Percentiles rank a stretch among this genome's conserved stretches.
Evolutionary conservation across 2,797 vertebrate genomes (phyloP).

Genomic region (Botia kubotai): DNA sequence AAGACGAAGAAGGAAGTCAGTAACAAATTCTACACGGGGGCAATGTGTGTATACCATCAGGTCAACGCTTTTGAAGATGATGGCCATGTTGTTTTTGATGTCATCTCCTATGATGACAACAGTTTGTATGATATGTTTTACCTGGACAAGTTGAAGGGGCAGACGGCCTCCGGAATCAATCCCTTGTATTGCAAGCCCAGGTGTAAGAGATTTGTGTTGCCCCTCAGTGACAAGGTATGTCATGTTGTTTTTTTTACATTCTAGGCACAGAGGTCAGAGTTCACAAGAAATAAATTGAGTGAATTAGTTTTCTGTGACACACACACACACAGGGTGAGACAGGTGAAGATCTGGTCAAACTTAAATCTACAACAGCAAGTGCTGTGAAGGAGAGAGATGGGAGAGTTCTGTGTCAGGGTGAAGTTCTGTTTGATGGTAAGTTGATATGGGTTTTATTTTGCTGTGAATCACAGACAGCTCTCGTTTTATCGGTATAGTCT

Average conservation of each 20-base stretch:
- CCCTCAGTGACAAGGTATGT: slow-evolving; percentile 84
- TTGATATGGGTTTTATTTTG: neutral
- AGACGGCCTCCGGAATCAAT: slow-evolving; percentile 26
- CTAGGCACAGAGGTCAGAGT: neutral
- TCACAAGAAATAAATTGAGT: neutral
- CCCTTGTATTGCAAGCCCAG: slow-evolving; percentile 69
- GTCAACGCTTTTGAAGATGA: slow-evolving; percentile 92
- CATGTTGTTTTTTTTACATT: slow-evolving; percentile 1
- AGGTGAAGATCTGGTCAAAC: slow-evolving; percentile 83
- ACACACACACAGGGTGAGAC: slow-evolving; percentile 77
- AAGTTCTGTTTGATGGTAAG: slow-evolving; percentile 86
- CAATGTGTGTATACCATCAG: slow-evolving; percentile 90
- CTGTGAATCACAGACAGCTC: neutral
- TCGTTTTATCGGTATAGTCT: slow-evolving; percentile 16
- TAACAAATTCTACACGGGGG: slow-evolving; percentile 81
- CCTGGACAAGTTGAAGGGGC: slow-evolving; percentile 80
- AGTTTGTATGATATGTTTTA: slow-evolving; percentile 93
- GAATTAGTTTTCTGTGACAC: neutral
- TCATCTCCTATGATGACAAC: slow-evolving; percentile 84
- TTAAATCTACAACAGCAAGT: slow-evolving; percentile 82
- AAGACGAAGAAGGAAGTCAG: slow-evolving; percentile 83
- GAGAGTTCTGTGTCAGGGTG: slow-evolving; percentile 84
- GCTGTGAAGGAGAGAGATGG: slow-evolving; percentile 88
- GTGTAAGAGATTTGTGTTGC: slow-evolving; percentile 86
- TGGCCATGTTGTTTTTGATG: slow-evolving; percentile 85